Conservation (phyloP, 2,113 vertebrate species). For the Columba livia region DNA sequence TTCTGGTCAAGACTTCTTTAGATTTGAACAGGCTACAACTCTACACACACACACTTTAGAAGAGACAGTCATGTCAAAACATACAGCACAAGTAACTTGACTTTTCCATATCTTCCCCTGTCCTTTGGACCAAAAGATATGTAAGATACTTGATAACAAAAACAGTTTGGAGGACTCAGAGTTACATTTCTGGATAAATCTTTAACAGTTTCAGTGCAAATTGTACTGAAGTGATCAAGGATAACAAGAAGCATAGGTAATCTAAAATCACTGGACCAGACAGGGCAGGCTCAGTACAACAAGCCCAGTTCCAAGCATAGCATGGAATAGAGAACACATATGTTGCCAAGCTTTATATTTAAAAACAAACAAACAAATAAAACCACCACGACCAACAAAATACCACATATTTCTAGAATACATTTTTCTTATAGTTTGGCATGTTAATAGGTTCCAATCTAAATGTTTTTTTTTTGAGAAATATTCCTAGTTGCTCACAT, state of each 20-base stretch:
- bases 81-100: neutral
- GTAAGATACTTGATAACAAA: neutral
- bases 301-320: neutral
- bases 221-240: neutral
- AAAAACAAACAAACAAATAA: neutral
- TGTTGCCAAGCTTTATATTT: neutral
- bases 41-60: neutral
- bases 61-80: neutral
- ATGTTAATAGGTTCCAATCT: neutral
- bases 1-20: neutral
- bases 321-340: neutral
- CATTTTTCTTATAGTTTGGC: fast-evolving
- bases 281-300: neutral
- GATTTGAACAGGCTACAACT: neutral
- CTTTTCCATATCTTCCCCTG: neutral
- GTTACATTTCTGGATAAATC: neutral
- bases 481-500: neutral
- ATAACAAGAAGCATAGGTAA: neutral
- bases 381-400: too few species aligned
- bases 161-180: neutral
- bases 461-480: neutral
- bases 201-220: neutral
- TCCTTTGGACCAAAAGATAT: neutral
- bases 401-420: neutral
- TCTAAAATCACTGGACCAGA: neutral